These are phyloP conservation scores for Nothura maculosa DNA, from an alignment of 2,797 vertebrate genomes.

Conservation along the genomic window DNA sequence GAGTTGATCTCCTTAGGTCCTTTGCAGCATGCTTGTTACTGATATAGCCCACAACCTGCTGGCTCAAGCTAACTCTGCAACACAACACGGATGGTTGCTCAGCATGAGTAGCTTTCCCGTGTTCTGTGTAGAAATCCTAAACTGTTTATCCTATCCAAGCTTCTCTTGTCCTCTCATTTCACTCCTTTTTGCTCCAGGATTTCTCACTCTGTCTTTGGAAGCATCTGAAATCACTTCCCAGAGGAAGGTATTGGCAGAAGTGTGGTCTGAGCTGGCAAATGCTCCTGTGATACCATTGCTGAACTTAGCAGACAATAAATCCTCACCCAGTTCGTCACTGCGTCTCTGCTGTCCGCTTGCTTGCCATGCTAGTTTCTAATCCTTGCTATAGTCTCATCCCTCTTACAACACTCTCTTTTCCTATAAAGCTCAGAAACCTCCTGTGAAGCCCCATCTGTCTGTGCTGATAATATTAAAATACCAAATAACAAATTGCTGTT, in stretches of 20 bases:
- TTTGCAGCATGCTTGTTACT: accelerated
- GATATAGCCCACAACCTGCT: background rate
- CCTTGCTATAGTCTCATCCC: background rate
- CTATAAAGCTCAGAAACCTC: background rate
- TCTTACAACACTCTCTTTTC: background rate
- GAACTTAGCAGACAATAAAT: background rate
- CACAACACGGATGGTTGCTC: background rate
- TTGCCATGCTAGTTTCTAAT: background rate
- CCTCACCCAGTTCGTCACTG: background rate
- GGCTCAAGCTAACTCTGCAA: background rate
- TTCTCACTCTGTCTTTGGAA: background rate
- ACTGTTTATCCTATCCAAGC: background rate
- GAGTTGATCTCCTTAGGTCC: background rate
- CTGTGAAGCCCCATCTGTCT: too few relatives aligned
- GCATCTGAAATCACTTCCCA: background rate
- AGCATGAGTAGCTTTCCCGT: accelerated
- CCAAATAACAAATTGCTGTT: background rate
- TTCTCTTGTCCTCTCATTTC: background rate
- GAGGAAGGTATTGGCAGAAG: background rate
- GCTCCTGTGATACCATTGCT: background rate
- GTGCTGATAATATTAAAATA: background rate
- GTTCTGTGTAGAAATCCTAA: background rate
- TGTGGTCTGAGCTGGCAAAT: background rate
- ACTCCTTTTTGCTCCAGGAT: background rate
- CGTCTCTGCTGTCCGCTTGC: background rate